Conservation (phyloP, 1,140 invertebrate species). For the Lasioglossum albipes region DNA sequence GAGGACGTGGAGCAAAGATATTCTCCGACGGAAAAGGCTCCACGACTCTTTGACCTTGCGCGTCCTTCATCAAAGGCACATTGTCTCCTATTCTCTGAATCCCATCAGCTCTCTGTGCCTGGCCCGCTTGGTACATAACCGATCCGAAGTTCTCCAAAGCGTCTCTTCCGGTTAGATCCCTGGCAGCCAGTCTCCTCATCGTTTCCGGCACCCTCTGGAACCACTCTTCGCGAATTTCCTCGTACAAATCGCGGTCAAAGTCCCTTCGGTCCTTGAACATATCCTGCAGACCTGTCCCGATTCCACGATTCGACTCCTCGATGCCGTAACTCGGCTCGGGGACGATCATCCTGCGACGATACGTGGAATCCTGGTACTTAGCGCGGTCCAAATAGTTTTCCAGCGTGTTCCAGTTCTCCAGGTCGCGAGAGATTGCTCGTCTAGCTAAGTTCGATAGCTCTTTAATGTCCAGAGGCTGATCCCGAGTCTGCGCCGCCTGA, state of each 20-base stretch:
- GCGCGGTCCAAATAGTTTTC: conserved; percentile 42
- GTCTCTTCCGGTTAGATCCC: neutral
- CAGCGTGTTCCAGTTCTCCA: conserved; percentile 54
- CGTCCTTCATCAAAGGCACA: neutral
- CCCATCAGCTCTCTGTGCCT: neutral
- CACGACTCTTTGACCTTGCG: neutral
- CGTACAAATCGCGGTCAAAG: conserved; percentile 1
- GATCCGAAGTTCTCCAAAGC: neutral
- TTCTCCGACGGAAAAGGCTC: conserved; percentile 51
- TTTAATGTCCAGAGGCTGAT: conserved; percentile 6
- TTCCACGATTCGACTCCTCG: neutral
- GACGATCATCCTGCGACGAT: conserved; percentile 5
- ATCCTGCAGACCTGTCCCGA: neutral
- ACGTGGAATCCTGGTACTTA: conserved; percentile 21
- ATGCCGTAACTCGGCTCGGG: neutral
- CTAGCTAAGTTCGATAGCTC: conserved; percentile 50
- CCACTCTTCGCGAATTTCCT: conserved; percentile 4
- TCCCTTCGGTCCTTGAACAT: neutral
- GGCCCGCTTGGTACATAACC: conserved; percentile 7
- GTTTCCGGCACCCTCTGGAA: neutral
- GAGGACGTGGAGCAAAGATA: conserved; percentile 66
- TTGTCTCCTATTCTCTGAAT: neutral
- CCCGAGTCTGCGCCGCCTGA: neutral
- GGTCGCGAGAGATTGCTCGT: conserved; percentile 45
- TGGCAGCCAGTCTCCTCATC: neutral